A percentile compares a stretch with the other conserved stretches of the same genome.
phyloP scores from a whole-genome alignment of 2,888 invertebrate genomes.

The Drosophila macrospina region DNA sequence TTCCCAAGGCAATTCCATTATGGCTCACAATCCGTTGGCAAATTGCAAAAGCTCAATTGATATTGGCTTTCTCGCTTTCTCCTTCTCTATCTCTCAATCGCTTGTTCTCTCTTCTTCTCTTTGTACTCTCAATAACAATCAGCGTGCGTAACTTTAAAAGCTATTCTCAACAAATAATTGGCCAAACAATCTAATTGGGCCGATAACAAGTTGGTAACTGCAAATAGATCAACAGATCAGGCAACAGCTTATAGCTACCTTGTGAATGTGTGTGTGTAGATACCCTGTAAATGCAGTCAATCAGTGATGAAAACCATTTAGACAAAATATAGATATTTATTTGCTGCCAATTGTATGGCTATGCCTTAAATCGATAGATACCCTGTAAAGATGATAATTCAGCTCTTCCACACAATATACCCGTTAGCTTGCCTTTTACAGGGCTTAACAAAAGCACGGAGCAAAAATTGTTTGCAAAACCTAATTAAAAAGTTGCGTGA shows the following conservation, averaged over 20 bases:
- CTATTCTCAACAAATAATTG: constrained; percentile 42
- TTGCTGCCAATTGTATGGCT: no score
- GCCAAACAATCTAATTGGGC: constrained; percentile 40
- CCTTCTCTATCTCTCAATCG: not conserved
- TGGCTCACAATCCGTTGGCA: constrained; percentile 65
- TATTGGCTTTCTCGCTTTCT: constrained; percentile 60
- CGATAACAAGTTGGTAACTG: constrained; percentile 12
- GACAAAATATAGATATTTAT: not conserved
- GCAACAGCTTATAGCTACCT: not conserved
- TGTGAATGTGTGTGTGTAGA: not conserved
- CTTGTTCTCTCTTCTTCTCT: not conserved
- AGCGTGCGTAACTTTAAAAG: constrained; percentile 39
- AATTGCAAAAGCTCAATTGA: constrained; percentile 75
- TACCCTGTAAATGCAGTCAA: not conserved
- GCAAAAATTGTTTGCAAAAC: constrained; percentile 50
- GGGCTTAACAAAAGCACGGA: constrained; percentile 21
- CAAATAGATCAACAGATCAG: constrained; percentile 6
- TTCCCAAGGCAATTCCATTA: constrained; percentile 80
- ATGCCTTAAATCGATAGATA: not conserved
- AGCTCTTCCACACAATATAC: constrained; percentile 5
- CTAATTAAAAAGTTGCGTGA: constrained; percentile 72
- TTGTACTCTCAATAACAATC: constrained; percentile 18
- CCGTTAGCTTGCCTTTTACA: constrained; percentile 3
- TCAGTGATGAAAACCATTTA: not conserved
- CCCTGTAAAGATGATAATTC: not conserved